phyloP scores from a whole-genome alignment of 2,797 vertebrate species.

The Oophaga sylvatica region DNA sequence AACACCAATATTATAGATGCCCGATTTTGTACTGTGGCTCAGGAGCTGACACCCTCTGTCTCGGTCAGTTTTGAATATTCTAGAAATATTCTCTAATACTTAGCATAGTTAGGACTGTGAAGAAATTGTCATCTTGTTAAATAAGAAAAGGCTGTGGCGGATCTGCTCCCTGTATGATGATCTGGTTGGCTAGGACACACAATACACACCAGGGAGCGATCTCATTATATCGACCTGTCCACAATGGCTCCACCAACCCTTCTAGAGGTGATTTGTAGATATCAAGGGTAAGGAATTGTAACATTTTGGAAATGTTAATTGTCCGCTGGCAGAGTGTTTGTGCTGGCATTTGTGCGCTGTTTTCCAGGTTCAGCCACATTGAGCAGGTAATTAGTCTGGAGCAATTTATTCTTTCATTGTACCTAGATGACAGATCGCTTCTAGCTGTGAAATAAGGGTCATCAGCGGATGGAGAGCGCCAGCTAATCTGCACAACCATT shows the following conservation, averaged over 20 bases:
- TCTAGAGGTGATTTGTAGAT: conserved; percentile 17
- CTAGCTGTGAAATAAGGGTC: conserved; percentile 7
- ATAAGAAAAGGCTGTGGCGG: not conserved
- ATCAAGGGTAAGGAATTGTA: not conserved
- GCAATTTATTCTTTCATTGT: not conserved
- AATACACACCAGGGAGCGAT: not conserved
- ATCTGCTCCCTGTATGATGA: not conserved
- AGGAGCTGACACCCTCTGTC: not conserved
- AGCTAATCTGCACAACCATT: not conserved
- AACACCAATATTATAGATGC: too few relatives aligned
- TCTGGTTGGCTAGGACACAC: not conserved
- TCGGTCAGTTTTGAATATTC: not conserved
- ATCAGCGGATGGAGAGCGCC: not conserved
- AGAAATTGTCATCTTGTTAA: not conserved
- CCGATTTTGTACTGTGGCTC: too few relatives aligned
- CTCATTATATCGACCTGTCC: not conserved
- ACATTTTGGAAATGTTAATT: conserved; percentile 44
- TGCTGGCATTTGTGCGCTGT: not conserved
- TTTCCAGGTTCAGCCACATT: not conserved
- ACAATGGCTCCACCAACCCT: not conserved
- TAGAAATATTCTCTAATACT: too few relatives aligned
- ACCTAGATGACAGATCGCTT: conserved; percentile 7
- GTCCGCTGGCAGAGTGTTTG: not conserved
- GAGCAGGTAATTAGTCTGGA: conserved; percentile 15
- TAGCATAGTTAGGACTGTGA: too few relatives aligned